Conservation (phyloP, 2,888 invertebrate genomes). For the Tuta absoluta region DNA sequence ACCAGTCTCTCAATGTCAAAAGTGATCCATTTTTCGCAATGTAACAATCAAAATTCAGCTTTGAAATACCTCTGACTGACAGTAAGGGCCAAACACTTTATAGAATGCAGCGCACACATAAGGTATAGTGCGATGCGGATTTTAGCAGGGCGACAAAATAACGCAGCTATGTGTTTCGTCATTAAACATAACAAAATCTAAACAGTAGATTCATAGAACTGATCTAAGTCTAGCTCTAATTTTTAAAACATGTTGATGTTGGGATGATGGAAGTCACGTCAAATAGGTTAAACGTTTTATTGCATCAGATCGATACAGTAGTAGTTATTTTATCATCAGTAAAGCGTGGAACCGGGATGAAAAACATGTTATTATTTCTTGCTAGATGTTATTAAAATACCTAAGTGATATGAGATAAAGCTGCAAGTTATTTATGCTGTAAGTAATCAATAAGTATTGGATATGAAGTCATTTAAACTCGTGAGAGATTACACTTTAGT, state of each 20-base stretch:
- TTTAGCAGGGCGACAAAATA: no score
- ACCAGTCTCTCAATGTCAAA: no score
- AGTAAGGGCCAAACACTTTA: no score
- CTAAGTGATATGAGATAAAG: background rate
- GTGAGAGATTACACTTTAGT: background rate
- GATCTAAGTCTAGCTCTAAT: background rate
- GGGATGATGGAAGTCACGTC: background rate
- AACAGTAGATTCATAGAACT: no score
- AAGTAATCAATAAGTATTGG: background rate
- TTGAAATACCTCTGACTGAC: no score
- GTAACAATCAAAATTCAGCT: no score
- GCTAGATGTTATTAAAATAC: slow-evolving; percentile 16
- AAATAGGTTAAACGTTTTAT: background rate
- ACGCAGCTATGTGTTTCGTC: no score
- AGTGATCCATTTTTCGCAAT: no score
- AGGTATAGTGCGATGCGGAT: no score
- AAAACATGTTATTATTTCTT: slow-evolving; percentile 18
- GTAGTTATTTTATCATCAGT: background rate
- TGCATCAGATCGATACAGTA: background rate
- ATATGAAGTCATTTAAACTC: background rate
- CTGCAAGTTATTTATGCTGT: background rate
- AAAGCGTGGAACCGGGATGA: background rate
- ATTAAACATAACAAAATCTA: no score
- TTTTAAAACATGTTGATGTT: background rate
- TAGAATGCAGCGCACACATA: no score